phyloP scores from a whole-genome alignment of 2,888 invertebrate genomes.

The Craniophora ligustri region DNA sequence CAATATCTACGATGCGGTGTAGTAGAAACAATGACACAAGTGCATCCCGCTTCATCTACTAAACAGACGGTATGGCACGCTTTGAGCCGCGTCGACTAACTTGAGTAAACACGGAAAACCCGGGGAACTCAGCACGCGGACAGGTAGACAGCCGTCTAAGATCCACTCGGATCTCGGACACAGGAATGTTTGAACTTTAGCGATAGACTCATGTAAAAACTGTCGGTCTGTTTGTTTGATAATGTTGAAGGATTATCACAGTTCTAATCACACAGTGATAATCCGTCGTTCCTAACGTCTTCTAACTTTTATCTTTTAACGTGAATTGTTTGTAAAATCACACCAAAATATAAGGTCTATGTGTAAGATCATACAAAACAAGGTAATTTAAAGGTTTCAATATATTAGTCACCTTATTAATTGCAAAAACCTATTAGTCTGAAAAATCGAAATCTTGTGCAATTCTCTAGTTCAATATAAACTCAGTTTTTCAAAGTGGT shows the following conservation, averaged over 20 bases:
- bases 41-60: conserved; percentile 44
- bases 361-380: too few relatives aligned
- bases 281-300: too few relatives aligned
- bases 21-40: conserved; percentile 42
- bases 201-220: conserved; percentile 58
- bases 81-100: conserved; percentile 67
- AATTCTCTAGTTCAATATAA: too few relatives aligned
- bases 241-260: conserved; percentile 15
- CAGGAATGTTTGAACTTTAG: conserved; percentile 65
- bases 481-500: too few relatives aligned
- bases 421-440: too few relatives aligned
- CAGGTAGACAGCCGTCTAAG: conserved; percentile 54
- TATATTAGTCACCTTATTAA: too few relatives aligned
- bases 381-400: too few relatives aligned
- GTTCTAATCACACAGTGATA: too few relatives aligned
- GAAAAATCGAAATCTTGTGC: too few relatives aligned
- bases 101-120: conserved; percentile 38
- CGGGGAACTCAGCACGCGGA: conserved; percentile 44
- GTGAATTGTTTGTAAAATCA: too few relatives aligned
- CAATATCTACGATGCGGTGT: conserved; percentile 43
- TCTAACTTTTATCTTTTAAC: too few relatives aligned
- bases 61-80: conserved; percentile 74
- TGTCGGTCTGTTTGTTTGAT: conserved; percentile 23
- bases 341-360: too few relatives aligned
- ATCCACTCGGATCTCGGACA: conserved; percentile 64